Base-by-base conservation (phyloP, 2,888 invertebrate genomes). In the Caenorhabditis uteleia region DNA sequence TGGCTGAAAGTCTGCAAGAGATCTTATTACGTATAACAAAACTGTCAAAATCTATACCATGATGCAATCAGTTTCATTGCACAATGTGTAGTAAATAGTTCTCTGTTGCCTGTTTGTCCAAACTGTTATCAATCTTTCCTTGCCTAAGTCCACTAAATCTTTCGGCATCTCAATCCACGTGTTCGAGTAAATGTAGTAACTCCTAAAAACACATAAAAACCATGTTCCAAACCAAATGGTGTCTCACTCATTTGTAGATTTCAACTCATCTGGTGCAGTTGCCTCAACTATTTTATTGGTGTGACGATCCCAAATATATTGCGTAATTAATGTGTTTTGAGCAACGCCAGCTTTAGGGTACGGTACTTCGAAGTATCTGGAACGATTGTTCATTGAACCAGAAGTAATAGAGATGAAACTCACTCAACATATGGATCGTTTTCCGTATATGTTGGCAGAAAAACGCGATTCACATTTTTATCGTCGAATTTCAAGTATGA, bases 101-200 rank as follows among this genome's bases (percentile, higher is more conserved):
- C 66, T 77, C 40, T 79, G 79, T 25, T 69, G 56, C 14, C 79
- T 40, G 43, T 79, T 74, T 3, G 77, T 26, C 79, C 79, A 79
- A 18, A 77, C 65, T 8, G 71, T 70, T 8, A 77, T 20, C 23
- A 79, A 40, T 31, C 70, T 49, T 46, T 79, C 78, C 34, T 39
- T 38, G 29, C 68, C 73, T 20, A 62, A 31, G 4, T 65, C 59
- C 7, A 31, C 43, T 1, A 47, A 36, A n/a, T 43, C 33, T 7
- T 21, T 36, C 2, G 70, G 65, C 29, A 68, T 64, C 2, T 42
- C 36, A 20, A 74, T 55, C 78, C 78, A 79, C 16, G 53, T 54
- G 34, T 75, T 68, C 1, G 65, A 64, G 3, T 75, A 61, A 23
- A 79, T 53, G 44, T 77, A 77, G 40, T 72, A 72, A 18, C 58